A percentile compares a stretch with the other conserved stretches of the same genome.
phyloP scores from a whole-genome alignment of 1,140 invertebrate species.

The Pectinophora gossypiella region DNA sequence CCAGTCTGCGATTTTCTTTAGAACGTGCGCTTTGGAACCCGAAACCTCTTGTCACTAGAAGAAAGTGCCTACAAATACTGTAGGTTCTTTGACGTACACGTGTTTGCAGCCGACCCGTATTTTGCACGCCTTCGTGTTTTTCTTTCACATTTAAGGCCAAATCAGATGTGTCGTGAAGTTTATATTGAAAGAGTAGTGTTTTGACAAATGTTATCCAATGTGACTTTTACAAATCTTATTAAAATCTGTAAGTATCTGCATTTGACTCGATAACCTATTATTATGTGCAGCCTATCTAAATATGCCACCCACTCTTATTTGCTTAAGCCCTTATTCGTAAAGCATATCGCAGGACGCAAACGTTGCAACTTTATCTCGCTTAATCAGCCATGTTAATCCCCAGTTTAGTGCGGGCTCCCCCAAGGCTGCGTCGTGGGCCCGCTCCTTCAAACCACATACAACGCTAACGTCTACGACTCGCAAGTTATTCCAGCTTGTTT shows the following conservation, averaged over 20 bases:
- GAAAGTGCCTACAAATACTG: conserved; percentile 12
- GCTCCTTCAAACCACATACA: neutral
- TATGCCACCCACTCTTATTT: too few relatives aligned
- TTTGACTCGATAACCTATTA: too few relatives aligned
- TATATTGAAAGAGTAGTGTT: too few relatives aligned
- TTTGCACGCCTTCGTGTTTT: neutral
- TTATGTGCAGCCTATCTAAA: too few relatives aligned
- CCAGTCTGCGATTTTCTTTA: neutral
- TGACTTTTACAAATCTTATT: too few relatives aligned
- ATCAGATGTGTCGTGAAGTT: too few relatives aligned
- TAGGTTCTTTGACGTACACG: neutral
- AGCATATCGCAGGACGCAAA: too few relatives aligned
- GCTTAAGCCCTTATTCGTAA: too few relatives aligned
- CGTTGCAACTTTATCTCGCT: too few relatives aligned
- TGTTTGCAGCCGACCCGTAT: neutral
- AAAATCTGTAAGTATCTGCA: too few relatives aligned
- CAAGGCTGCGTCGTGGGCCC: neutral
- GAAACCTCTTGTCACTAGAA: conserved; percentile 12
- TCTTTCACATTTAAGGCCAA: neutral
- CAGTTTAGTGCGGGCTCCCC: neutral
- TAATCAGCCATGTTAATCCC: neutral
- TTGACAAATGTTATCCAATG: too few relatives aligned
- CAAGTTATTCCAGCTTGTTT: neutral
- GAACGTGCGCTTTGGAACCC: conserved; percentile 1
- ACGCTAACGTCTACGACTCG: neutral